These are phyloP conservation scores for Aurelia coerulea DNA, from an alignment of 30 jellyfish, hydroid and myxozoan genomes.

Conservation along the genomic window DNA sequence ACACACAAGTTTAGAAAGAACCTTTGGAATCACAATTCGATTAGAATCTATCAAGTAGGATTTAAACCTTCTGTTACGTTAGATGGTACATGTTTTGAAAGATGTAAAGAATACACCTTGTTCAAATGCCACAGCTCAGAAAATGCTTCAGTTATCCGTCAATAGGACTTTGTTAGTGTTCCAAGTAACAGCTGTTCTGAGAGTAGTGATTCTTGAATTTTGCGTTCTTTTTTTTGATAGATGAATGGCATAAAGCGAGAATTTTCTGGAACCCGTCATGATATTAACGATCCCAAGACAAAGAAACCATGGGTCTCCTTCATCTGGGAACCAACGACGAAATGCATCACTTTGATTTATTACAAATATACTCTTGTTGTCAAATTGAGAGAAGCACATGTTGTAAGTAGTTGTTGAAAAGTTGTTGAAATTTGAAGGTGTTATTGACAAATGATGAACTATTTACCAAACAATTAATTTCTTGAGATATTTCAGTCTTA, in stretches of 20 bases:
- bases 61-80: no score
- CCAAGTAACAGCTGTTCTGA: no score
- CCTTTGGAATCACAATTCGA: no score
- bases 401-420: constrained; percentile 1
- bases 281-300: constrained; percentile 2
- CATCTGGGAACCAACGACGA: constrained; percentile 62
- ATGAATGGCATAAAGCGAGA: neutral
- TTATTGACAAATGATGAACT: no score
- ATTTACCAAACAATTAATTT: neutral
- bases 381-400: constrained; percentile 24
- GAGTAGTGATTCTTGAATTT: neutral
- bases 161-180: no score
- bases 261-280: constrained; percentile 2
- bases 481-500: neutral
- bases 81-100: no score
- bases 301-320: constrained; percentile 36
- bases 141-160: no score
- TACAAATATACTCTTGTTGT: constrained; percentile 47
- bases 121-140: no score
- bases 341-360: constrained; percentile 36
- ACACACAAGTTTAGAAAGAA: no score
- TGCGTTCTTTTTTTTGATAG: neutral
- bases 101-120: no score
- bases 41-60: no score
- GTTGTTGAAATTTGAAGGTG: no score